Evolutionary conservation across 2,888 invertebrate species (phyloP), one percentile per base, ranked within the genome.

Genomic region (Saturnia japonica): DNA sequence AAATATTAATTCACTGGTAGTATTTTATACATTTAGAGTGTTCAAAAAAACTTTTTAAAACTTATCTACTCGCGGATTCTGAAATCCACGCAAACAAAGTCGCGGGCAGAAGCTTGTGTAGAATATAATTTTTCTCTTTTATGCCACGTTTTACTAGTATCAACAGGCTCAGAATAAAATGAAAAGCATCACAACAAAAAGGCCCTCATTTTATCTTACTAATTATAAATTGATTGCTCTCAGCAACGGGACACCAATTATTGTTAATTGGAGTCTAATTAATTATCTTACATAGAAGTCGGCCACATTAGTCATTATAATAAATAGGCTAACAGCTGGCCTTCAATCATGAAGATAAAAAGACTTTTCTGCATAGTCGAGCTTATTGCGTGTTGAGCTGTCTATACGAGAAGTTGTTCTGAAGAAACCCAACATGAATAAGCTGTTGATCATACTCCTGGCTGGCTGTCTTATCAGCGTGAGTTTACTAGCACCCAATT

Each of bases 391-490:
- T 14, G 40, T 40, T 40, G 9, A n/a, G 19, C 64, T 40, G 40
- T 22, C 40, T 9, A 40, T 40, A 64, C 19, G 64, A 64, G 22
- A 64, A 64, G 64, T 40, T 11, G 40, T n/a, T n/a, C 6, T 34
- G 40, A 64, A 64, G 62, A 64, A 1, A 40, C 40, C 40, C 64
- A 64, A 19, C 0, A 64, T 64, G 64, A 64, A 64, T 22, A 64
- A 64, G n/a, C 40, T 19, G 19, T 64, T 64, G 64, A 64, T 64
- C 40, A 40, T 64, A 64, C n/a, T 64, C 11, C 40, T 64, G 64
- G 64, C 64, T 0, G 40, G 40, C 34, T 64, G 64, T 40, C 64
- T 64, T 64, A 19, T 64, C n/a, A 64, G 11, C 40, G 64, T 64
- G 40, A 64, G 64, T 64, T n/a, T 40, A 64, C 6, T 34, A 34